Base-by-base conservation (phyloP, 2,113 vertebrate species). In the Benitochromis conjunctus region DNA sequence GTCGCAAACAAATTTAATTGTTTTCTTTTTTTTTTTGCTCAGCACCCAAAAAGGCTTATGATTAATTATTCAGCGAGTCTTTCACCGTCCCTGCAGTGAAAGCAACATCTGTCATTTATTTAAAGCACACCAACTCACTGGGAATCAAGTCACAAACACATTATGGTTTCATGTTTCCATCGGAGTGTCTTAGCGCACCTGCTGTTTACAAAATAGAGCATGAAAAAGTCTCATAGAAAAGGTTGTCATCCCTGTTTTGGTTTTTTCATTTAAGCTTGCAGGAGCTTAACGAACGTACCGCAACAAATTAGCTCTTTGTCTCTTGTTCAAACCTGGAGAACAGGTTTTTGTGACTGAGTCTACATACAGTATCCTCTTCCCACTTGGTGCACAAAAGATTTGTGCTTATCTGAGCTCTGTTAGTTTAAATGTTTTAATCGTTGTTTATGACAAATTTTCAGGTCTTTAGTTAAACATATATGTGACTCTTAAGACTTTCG, bases 71-170 rank as follows among this genome's bases (percentile, higher is more conserved):
- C 91, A 94, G 91, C 51, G 5, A 82, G 83, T 88, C 84, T 81
- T 91, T 66, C 31, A 48, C 54, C 5, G 19, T 93, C 92, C 92
- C 92, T 38, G 81, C 48, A 82, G 93, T 85, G 85, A 94, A 86
- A 90, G 85, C 86, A 94, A 92, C 95, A 96, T 94, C 95, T 95
- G 95, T 84, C 92, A 91, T 94, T 93, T 91, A 91, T 93, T 93
- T 91, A 89, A 92, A 93, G 86, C 77, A 82, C 84, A 88, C 51
- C 86, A 80, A 79, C 90, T 92, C 87, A 36, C 62, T 83, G 81
- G 86, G 92, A 94, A 91, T 91, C 89, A 77, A 91, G 88, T 92
- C 88, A 85, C 86, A 91, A 86, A 89, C 80, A 84, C 91, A 90
- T 90, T 77, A 91, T 53, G 71, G 85, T 88, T 91, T 92, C 76